phyloP scores from a whole-genome alignment of 2,888 invertebrate genomes.

The Caenorhabditis sp. region DNA sequence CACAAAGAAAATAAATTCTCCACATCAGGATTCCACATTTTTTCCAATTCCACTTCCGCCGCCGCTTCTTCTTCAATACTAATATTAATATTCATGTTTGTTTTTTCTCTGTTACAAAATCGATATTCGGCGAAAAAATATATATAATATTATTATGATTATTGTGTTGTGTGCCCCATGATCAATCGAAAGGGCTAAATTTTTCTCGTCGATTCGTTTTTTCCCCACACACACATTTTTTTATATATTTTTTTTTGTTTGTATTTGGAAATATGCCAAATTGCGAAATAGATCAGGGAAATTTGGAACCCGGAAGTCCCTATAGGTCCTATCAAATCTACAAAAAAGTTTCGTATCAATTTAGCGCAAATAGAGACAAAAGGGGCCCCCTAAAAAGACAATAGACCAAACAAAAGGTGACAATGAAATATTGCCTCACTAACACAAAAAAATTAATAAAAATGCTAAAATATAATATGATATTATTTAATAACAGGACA shows the following conservation, averaged over 20 bases:
- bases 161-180: not conserved
- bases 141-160: not conserved
- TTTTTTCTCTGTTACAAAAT: not conserved
- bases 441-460: not conserved
- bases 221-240: not conserved
- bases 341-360: not conserved
- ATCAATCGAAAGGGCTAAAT: not conserved
- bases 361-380: not conserved
- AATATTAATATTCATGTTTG: not conserved
- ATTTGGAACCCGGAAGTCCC: too few species aligned
- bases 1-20: slow-evolving; percentile 46
- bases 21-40: slow-evolving; percentile 42
- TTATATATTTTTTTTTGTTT: not conserved
- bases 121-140: not conserved
- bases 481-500: not conserved
- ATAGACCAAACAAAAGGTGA: too few species aligned
- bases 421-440: too few species aligned
- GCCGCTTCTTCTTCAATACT: not conserved
- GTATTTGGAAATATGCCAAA: not conserved
- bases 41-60: not conserved
- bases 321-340: too few species aligned
- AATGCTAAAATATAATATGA: too few species aligned
- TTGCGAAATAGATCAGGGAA: too few species aligned
- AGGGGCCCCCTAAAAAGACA: too few species aligned
- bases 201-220: not conserved